Base-by-base conservation (phyloP, 2,888 invertebrate species). In the Tetragnatha montana region DNA sequence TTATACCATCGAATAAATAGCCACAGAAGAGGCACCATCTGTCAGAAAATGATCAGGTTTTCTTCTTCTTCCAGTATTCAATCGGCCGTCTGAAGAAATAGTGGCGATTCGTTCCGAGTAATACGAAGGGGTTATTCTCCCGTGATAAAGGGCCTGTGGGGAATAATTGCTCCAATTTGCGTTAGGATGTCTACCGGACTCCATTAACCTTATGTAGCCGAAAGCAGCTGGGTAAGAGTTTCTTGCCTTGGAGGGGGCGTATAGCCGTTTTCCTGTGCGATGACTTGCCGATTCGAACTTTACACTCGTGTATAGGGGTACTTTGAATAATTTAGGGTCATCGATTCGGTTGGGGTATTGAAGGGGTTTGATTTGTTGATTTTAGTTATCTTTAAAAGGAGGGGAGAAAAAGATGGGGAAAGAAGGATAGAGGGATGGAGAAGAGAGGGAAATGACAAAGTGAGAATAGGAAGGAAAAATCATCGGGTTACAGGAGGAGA, bases 81-180 rank as follows among this genome's bases (percentile, higher is more conserved):
- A 60, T 60, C 60, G 60, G 8, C 75, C 49, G 75, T 1, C 17
- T 8, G 49, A n/a, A 75, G 47, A 50, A 75, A 75, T 3, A n/a
- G 10, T 49, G 3, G 14, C n/a, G 35, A 10, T 75, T 14, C 35
- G 35, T 47, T 8, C n/a, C 8, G 60, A 75, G 70, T 47, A 6
- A 81, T 81, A 21, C 10, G 70, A 81, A 12, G 81, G 17, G 70
- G 81, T 19, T 71, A 70, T 19, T 14, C 49, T 80, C n/a, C 69
- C 22, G 21, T 49, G 47, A 81, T 71, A 81, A 81, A 81, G 71
- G 70, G 71, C 70, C 70, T 35, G 21, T 49, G n/a, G 81, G 81
- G 81, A 81, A 81, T 81, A 81, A 81, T 81, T 81, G 81, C 19
- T 47, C 71, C 70, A 49, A 81, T 81, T 81, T 71, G 71, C 49